These are phyloP conservation scores for Microcebus griseorufus DNA, from an alignment of 2,113 vertebrate genomes.

Conservation along the genomic window DNA sequence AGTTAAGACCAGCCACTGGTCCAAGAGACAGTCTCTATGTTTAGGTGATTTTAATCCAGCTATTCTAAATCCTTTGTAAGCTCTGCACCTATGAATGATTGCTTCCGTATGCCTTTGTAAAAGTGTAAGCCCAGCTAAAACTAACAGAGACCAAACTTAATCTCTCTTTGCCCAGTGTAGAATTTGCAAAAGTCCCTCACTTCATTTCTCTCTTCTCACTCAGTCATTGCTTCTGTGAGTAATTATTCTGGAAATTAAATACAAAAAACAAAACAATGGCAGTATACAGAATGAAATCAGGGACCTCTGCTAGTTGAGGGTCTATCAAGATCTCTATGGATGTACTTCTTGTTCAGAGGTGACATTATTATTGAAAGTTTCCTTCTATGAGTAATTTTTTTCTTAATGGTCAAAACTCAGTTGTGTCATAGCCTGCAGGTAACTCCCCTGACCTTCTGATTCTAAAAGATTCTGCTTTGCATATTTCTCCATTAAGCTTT, in stretches of 20 bases:
- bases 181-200: background rate
- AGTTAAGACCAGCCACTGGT: background rate
- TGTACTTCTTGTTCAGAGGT: background rate
- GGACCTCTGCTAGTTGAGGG: accelerated
- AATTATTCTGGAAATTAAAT: background rate
- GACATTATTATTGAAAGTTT: background rate
- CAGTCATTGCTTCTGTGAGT: background rate
- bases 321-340: accelerated
- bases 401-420: background rate
- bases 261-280: background rate
- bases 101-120: background rate
- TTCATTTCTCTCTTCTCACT: background rate
- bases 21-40: background rate
- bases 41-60: background rate
- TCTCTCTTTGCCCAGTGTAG: background rate
- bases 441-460: background rate
- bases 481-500: background rate
- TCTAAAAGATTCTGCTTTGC: background rate
- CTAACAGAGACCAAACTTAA: background rate
- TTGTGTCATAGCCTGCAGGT: background rate
- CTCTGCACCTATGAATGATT: background rate
- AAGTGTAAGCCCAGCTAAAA: background rate
- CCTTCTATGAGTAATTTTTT: background rate
- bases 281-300: background rate
- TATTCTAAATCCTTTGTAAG: background rate